A percentile compares a stretch with the other conserved stretches of the same genome.
These are phyloP conservation scores for Agrochola macilenta DNA, from an alignment of 2,888 invertebrate genomes.

Conservation along the genomic window DNA sequence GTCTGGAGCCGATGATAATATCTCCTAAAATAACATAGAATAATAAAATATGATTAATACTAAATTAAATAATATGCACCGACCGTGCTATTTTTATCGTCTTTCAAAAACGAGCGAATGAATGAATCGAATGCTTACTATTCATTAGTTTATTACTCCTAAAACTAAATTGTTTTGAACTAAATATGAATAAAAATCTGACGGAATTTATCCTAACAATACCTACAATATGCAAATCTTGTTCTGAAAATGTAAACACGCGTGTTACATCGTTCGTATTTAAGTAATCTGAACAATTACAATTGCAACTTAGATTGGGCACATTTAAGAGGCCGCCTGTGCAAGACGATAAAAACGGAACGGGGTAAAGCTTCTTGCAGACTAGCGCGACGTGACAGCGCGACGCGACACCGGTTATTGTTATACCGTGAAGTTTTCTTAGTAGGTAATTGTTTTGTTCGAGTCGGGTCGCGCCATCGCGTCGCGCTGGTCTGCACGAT, in stretches of 20 bases:
- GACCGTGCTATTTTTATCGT: constrained; percentile 1
- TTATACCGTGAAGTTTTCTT: too few species aligned
- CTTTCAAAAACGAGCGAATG: not conserved
- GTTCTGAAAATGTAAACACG: not conserved
- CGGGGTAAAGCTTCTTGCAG: too few species aligned
- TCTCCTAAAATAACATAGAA: not conserved
- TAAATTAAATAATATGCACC: not conserved
- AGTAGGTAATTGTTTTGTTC: too few species aligned
- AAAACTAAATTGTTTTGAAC: not conserved
- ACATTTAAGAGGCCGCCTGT: not conserved
- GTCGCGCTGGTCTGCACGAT: too few species aligned
- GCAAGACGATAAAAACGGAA: not conserved
- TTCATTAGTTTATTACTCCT: not conserved
- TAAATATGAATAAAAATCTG: not conserved
- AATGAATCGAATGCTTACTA: not conserved
- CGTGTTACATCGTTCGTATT: not conserved
- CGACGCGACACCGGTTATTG: too few species aligned
- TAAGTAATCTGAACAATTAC: not conserved
- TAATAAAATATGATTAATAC: constrained; percentile 7
- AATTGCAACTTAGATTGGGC: not conserved
- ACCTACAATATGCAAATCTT: not conserved
- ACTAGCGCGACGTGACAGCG: too few species aligned
- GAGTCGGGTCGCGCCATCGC: too few species aligned
- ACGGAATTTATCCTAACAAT: not conserved
- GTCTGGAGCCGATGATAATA: not conserved